These are phyloP conservation scores for Dasysyrphus albostriatus DNA, from an alignment of 2,888 invertebrate genomes.

Conservation along the genomic window DNA sequence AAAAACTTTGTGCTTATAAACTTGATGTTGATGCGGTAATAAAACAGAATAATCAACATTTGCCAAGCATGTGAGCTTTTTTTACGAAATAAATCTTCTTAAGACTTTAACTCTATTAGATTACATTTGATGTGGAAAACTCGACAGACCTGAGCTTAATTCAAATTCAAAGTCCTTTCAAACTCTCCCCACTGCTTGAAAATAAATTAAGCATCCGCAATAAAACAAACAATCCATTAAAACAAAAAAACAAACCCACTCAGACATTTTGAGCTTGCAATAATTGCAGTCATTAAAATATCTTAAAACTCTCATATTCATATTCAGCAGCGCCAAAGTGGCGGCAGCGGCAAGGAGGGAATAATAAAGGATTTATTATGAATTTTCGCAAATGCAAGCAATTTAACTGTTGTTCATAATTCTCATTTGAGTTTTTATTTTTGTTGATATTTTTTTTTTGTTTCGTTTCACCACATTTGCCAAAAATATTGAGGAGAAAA, in stretches of 20 bases:
- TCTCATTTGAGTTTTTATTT: constrained; percentile 11
- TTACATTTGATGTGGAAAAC: background rate
- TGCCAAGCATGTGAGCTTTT: background rate
- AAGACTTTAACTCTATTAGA: background rate
- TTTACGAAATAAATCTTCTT: background rate
- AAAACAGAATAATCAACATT: background rate
- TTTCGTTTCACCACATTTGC: constrained; percentile 18
- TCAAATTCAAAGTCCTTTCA: background rate
- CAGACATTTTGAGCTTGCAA: constrained; percentile 14
- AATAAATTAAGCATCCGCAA: background rate
- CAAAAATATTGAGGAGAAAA: constrained; percentile 4
- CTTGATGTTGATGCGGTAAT: background rate
- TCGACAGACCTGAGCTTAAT: background rate
- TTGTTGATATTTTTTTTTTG: background rate
- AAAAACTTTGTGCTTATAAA: too few relatives aligned
- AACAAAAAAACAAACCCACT: background rate
- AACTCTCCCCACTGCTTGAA: background rate
- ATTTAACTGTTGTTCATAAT: constrained; percentile 24
- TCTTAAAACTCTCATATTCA: constrained; percentile 3
- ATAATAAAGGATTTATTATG: constrained; percentile 11
- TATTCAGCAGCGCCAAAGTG: background rate
- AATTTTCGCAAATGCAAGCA: constrained; percentile 24
- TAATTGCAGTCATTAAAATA: constrained; percentile 29
- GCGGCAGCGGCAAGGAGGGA: background rate
- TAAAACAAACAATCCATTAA: constrained; percentile 22